Base-by-base conservation (phyloP, 1,140 invertebrate genomes). In the Saccostrea echinata region DNA sequence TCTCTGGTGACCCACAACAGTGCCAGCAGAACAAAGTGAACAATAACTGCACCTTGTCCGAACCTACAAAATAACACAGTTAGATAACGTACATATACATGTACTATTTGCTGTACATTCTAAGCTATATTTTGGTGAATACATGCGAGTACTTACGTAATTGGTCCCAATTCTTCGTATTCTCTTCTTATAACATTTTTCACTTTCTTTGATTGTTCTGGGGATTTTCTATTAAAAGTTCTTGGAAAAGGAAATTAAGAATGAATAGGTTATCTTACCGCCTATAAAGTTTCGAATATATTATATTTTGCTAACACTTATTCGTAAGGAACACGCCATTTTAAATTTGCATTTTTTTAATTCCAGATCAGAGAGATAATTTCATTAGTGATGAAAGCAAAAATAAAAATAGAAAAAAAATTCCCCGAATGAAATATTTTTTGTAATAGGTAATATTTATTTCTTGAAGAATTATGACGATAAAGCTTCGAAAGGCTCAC, bases 1-100 rank as follows among this genome's bases (percentile, higher is more conserved):
- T 97, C 97, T 68, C 98, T 96, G 93, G 98, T 98, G 93, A 99
- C 97, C 97, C 98, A 99, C 86, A 99, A 95, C 64, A 97, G 88
- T 3, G 98, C 97, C 13, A 98, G 96, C 16, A 97, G 89, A 12
- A 97, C 93, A 93, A 99, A 99, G 27, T 98, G 95, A 13, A 96
- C 87, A 43, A 97, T 96, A 1, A 98, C 97, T 24, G 96, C 95
- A 0, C 92, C 94, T 95, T 99, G 98, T 84, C 98, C 97, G 90
- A 96, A 96, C 85, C 95, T 96, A 89, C 90, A 92, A 88, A 61
- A 21, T 4, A 61, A 16, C 0, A 21, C 0, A 21, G 8, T 6
- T 6, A 21, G n/a, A 21, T 61, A 61, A 18, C 18, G 1, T 55
- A 11, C 11, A 16, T 21, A 43, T 6, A 43, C 6, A 6, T 43